These are phyloP conservation scores for Synergus itoensis DNA, from an alignment of 2,888 invertebrate genomes.

Conservation along the genomic window DNA sequence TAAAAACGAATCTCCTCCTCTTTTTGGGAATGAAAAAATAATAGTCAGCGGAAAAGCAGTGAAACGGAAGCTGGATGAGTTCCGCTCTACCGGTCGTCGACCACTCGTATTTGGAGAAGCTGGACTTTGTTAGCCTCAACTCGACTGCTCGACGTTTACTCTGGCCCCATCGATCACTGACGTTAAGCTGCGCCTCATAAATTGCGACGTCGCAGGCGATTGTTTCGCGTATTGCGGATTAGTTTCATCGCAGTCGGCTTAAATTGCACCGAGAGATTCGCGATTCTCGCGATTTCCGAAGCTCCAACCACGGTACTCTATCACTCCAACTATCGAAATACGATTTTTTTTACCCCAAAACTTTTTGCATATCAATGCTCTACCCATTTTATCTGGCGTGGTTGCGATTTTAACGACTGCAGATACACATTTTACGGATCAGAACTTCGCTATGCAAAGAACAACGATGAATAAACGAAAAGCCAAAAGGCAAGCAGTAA, in stretches of 20 bases:
- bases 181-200: slow-evolving; percentile 39
- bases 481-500: not conserved
- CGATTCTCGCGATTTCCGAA: slow-evolving; percentile 27
- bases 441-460: not conserved
- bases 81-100: slow-evolving; percentile 28
- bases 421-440: slow-evolving; percentile 9
- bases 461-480: not conserved
- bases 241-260: slow-evolving; percentile 39
- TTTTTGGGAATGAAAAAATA: slow-evolving; percentile 12
- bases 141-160: slow-evolving; percentile 30
- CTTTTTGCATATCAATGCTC: slow-evolving; percentile 32
- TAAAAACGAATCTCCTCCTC: not conserved
- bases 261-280: slow-evolving; percentile 31
- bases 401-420: not conserved
- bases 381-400: slow-evolving; percentile 14
- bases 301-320: not conserved
- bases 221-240: slow-evolving; percentile 39
- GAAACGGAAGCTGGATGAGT: slow-evolving; percentile 31
- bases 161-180: slow-evolving; percentile 34
- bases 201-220: slow-evolving; percentile 32
- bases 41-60: not conserved
- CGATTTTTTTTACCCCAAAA: slow-evolving; percentile 5
- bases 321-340: slow-evolving; percentile 29
- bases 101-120: slow-evolving; percentile 39
- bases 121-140: slow-evolving; percentile 37